phyloP scores from a whole-genome alignment of 1,140 invertebrate species.

The Adoxophyes honmai region DNA sequence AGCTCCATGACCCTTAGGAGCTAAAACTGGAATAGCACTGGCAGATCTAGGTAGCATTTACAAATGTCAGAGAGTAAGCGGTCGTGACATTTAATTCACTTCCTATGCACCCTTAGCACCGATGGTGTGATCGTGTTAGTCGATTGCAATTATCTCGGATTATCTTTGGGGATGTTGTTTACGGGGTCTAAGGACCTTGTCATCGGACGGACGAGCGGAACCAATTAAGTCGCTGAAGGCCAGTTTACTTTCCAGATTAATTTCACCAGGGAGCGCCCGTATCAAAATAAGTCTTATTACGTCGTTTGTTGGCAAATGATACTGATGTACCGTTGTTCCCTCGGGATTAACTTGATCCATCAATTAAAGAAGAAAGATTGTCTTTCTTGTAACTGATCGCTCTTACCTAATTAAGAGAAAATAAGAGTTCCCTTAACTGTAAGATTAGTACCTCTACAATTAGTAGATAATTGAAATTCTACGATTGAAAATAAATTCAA shows the following conservation, averaged over 20 bases:
- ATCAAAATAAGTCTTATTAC: conserved; percentile 28
- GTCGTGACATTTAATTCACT: no score
- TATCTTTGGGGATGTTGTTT: conserved; percentile 27
- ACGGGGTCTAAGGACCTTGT: conserved; percentile 32
- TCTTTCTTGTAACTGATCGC: conserved; percentile 1
- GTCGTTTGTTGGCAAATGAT: conserved; percentile 4
- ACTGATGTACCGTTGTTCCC: background rate
- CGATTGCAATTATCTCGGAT: conserved; percentile 10
- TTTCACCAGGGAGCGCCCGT: conserved; percentile 41
- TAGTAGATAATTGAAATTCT: no score
- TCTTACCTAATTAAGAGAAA: background rate
- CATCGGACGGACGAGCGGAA: conserved; percentile 35
- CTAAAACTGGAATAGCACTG: no score
- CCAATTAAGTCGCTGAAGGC: conserved; percentile 56
- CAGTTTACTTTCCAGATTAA: conserved; percentile 60
- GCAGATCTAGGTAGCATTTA: no score
- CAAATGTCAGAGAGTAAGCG: no score
- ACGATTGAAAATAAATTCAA: no score
- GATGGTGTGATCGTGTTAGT: no score
- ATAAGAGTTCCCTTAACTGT: no score
- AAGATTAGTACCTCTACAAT: no score
- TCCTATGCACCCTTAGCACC: no score
- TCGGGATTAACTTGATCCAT: conserved; percentile 1
- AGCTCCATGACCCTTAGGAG: no score
- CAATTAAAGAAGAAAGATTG: background rate